Conservation (phyloP, 2,797 vertebrate genomes). For the Microchirus variegatus region DNA sequence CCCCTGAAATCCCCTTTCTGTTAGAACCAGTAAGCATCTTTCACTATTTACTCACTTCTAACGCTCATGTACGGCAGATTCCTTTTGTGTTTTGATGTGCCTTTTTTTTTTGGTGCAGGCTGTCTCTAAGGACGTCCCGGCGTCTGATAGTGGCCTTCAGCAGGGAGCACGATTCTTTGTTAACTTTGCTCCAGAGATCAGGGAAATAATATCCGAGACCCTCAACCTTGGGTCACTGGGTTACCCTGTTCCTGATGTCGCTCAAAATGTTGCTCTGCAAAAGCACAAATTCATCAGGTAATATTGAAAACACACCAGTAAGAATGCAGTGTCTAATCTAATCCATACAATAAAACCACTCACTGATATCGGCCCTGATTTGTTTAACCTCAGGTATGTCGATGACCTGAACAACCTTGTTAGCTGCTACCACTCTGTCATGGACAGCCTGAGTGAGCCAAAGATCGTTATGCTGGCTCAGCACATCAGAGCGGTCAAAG, state of each 20-base stretch:
- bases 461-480: constrained; percentile 82
- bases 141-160: constrained; percentile 40
- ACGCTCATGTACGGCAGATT: not conserved
- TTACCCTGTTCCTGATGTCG: constrained; percentile 81
- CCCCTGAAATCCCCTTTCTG: constrained; percentile 22
- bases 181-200: constrained; percentile 87
- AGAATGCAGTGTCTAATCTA: constrained; percentile 1
- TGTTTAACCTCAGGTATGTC: constrained; percentile 76
- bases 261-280: constrained; percentile 84
- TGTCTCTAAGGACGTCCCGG: constrained; percentile 22
- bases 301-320: constrained; percentile 5
- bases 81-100: constrained; percentile 1
- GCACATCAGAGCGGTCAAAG: constrained; percentile 79
- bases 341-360: constrained; percentile 1
- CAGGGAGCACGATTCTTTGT: constrained; percentile 71
- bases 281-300: constrained; percentile 83
- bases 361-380: not conserved
- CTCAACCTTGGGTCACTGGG: constrained; percentile 86
- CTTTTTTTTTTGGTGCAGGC: constrained; percentile 30
- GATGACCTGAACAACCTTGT: constrained; percentile 81
- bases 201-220: constrained; percentile 87
- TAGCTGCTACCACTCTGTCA: constrained; percentile 78
- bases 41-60: not conserved
- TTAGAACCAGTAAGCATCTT: constrained; percentile 61
- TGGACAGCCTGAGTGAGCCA: constrained; percentile 82